Percentiles rank a stretch among this genome's conserved stretches.
phyloP scores from a whole-genome alignment of 2,113 vertebrate genomes.

The Lynx canadensis region DNA sequence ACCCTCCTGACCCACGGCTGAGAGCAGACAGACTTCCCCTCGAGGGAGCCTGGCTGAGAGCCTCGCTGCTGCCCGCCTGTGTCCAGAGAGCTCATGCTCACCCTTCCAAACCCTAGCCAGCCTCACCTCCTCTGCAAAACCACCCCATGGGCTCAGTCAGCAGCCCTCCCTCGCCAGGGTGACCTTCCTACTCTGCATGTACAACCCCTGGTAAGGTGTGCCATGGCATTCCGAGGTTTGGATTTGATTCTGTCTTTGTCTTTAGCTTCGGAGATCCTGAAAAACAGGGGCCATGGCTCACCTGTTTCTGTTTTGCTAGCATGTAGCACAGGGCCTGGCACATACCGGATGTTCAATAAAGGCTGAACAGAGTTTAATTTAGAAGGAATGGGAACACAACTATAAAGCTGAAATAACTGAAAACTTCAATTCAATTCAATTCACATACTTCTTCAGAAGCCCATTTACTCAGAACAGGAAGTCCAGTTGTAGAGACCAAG shows the following conservation, averaged over 20 bases:
- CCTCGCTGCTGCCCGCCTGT: rapidly evolving
- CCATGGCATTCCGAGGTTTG: rapidly evolving
- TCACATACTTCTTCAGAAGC: neutral
- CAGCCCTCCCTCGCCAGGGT: rapidly evolving
- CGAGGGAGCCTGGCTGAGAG: rapidly evolving
- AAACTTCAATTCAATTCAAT: rapidly evolving
- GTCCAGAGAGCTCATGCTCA: neutral
- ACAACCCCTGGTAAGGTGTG: rapidly evolving
- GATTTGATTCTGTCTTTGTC: neutral
- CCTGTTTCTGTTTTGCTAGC: neutral
- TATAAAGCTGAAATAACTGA: rapidly evolving
- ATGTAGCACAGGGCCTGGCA: slow-evolving; percentile 33
- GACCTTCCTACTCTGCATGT: neutral
- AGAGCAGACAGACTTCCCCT: rapidly evolving
- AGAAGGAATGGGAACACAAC: neutral
- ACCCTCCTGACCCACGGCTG: neutral
- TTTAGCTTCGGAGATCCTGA: neutral
- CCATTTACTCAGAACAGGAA: neutral
- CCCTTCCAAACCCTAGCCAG: too few species aligned
- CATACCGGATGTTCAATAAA: neutral
- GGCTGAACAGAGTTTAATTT: neutral
- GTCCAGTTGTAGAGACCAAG: neutral
- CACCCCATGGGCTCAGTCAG: rapidly evolving
- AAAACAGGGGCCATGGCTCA: neutral
- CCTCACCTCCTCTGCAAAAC: neutral